These are phyloP conservation scores for Porites rus DNA, from an alignment of 92 coral and sea anemone species.

Conservation along the genomic window DNA sequence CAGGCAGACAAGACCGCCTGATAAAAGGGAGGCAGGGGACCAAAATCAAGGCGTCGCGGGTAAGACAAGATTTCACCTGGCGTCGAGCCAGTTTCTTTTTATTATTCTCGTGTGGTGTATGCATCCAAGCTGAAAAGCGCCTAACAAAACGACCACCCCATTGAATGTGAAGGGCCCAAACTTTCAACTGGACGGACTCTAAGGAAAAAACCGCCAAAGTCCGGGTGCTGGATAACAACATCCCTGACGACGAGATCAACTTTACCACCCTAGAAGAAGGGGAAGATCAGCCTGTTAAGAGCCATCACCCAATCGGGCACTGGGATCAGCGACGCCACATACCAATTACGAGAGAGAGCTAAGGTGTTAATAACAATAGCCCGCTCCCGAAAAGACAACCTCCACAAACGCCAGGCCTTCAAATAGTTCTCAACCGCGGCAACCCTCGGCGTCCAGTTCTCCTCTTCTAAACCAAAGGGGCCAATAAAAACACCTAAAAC, in stretches of 20 bases:
- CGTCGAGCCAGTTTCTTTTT: too few species aligned
- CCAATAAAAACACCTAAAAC: constrained; percentile 1
- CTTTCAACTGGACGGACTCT: background rate
- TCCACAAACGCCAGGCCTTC: too few species aligned
- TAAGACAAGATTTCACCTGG: background rate
- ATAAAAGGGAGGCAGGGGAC: background rate
- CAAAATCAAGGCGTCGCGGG: background rate
- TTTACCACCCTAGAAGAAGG: background rate
- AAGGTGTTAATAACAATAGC: too few species aligned
- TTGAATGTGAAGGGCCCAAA: background rate
- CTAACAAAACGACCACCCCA: background rate
- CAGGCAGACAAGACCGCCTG: background rate
- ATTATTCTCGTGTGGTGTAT: too few species aligned
- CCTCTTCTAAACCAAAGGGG: background rate
- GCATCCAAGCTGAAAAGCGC: background rate
- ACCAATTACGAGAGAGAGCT: too few species aligned
- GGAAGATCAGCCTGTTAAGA: too few species aligned
- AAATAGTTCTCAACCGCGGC: background rate
- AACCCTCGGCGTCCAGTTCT: background rate
- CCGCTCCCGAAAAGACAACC: too few species aligned
- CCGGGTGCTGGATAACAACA: background rate
- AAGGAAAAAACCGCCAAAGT: background rate
- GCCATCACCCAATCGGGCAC: too few species aligned
- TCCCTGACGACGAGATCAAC: background rate
- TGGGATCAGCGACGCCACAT: too few species aligned